These are phyloP conservation scores for Cyclophora punctaria DNA, from an alignment of 2,888 invertebrate genomes.

Conservation along the genomic window DNA sequence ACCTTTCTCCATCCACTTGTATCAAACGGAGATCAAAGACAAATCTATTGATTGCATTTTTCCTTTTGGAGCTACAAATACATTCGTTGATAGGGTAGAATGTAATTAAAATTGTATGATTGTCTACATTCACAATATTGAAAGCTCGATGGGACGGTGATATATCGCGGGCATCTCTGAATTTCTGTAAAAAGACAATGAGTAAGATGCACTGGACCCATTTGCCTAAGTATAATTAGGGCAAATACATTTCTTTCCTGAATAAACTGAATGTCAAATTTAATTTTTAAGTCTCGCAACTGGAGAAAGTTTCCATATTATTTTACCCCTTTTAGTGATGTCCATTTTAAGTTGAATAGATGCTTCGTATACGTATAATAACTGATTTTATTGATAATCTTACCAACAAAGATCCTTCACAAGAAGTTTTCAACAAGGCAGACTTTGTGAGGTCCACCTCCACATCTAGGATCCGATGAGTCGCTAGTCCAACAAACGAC, in stretches of 20 bases:
- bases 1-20: conserved; percentile 46
- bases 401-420: conserved; percentile 49
- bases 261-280: too few species aligned
- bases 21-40: conserved; percentile 58
- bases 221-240: too few species aligned
- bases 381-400: neutral
- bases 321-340: too few species aligned
- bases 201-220: too few species aligned
- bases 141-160: conserved; percentile 65
- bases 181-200: conserved; percentile 38
- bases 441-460: conserved; percentile 43
- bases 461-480: conserved; percentile 40
- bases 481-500: conserved; percentile 52
- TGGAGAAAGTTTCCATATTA: too few species aligned
- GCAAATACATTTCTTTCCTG: too few species aligned
- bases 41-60: conserved; percentile 42
- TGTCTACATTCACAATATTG: conserved; percentile 31
- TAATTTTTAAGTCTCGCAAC: too few species aligned
- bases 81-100: conserved; percentile 57
- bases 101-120: conserved; percentile 39
- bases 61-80: conserved; percentile 45
- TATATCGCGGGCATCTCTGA: conserved; percentile 54
- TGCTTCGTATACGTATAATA: too few species aligned
- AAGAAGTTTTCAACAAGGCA: conserved; percentile 55
- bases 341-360: too few species aligned